Evolutionary conservation across 2,113 vertebrate species (phyloP).

Genomic region (Garra rufa): DNA sequence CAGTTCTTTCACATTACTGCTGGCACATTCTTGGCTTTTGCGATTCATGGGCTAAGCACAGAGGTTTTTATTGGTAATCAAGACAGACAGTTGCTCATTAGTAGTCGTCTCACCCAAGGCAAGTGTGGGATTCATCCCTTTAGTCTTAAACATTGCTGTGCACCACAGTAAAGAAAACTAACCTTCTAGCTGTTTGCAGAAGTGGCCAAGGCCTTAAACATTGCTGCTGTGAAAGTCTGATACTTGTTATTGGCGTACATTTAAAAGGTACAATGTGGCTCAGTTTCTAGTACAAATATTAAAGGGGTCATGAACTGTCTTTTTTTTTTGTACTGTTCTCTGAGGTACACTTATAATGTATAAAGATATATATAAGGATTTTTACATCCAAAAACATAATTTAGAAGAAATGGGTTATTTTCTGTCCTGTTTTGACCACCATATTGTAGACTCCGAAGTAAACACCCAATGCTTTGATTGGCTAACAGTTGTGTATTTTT

Average conservation of each 20-base stretch:
- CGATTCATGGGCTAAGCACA: slow-evolving; percentile 8
- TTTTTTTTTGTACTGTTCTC: too few species aligned
- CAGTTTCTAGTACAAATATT: not conserved
- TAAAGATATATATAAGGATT: too few species aligned
- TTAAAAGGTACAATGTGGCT: not conserved
- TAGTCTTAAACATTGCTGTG: slow-evolving; percentile 35
- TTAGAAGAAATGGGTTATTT: too few species aligned
- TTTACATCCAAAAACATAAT: too few species aligned
- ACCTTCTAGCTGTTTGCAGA: not conserved
- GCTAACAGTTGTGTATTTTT: too few species aligned
- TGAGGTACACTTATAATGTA: too few species aligned
- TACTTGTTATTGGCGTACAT: not conserved
- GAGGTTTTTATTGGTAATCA: slow-evolving; percentile 38
- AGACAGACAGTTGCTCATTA: slow-evolving; percentile 45
- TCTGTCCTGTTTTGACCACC: too few species aligned
- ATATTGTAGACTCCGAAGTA: too few species aligned
- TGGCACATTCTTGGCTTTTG: slow-evolving; percentile 35
- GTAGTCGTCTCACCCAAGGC: slow-evolving; percentile 36
- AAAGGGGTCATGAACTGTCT: not conserved
- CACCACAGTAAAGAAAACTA: not conserved
- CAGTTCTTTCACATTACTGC: slow-evolving; percentile 24
- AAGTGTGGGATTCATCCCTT: slow-evolving; percentile 15
- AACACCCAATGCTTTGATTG: too few species aligned
- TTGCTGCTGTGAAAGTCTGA: not conserved
- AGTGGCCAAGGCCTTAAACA: not conserved